Conservation (phyloP, 2,797 vertebrate genomes). For the Eulemur mongoz region DNA sequence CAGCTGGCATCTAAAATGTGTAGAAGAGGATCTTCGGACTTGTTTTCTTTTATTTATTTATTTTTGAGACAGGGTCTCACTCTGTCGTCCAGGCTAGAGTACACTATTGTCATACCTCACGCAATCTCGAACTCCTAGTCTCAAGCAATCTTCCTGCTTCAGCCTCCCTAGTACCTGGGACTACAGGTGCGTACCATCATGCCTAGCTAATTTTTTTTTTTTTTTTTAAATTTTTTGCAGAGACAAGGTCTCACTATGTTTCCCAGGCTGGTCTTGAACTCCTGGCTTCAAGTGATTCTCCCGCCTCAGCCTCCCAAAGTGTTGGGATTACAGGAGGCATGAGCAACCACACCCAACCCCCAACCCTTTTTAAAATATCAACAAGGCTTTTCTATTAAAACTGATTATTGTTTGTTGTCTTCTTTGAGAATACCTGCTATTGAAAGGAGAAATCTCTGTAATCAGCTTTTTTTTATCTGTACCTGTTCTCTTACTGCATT, state of each 20-base stretch:
- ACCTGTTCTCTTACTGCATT: not conserved
- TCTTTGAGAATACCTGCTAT: conserved; percentile 7
- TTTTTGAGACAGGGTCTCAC: not conserved
- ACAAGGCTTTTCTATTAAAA: not conserved
- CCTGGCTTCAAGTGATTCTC: not conserved
- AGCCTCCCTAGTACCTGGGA: not conserved
- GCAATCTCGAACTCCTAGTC: not conserved
- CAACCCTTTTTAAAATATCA: not conserved
- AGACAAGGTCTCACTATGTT: not conserved
- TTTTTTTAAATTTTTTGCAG: not conserved
- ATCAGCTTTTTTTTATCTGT: not conserved
- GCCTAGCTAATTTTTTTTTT: not conserved
- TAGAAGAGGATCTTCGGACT: not conserved
- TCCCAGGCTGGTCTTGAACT: not conserved
- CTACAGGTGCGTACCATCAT: not conserved
- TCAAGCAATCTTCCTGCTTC: not conserved
- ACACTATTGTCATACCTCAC: not conserved
- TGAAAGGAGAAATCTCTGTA: not conserved
- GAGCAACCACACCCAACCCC: not conserved
- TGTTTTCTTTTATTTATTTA: not conserved
- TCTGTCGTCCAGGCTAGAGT: not conserved
- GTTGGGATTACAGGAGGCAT: not conserved
- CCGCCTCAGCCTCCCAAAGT: not conserved
- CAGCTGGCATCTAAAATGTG: not conserved
- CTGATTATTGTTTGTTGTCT: not conserved